Evolutionary conservation across 92 coral and sea anemone genomes (phyloP).

Genomic region (Phenganax subtilis): DNA sequence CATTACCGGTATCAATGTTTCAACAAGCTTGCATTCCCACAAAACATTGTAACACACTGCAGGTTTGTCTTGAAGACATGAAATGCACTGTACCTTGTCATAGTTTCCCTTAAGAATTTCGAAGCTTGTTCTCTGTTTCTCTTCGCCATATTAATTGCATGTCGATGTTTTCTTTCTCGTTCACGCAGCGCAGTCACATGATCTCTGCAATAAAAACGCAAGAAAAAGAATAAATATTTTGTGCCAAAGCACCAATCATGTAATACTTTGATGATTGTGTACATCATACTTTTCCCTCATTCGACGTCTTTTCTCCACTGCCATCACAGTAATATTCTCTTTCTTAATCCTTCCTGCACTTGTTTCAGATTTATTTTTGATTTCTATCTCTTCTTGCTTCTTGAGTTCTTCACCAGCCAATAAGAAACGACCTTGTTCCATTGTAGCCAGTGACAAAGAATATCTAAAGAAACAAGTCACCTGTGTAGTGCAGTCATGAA

Average conservation of each 20-base stretch:
- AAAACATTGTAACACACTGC: no score
- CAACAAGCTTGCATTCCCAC: not conserved
- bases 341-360: slow-evolving; percentile 72
- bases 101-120: slow-evolving; percentile 92
- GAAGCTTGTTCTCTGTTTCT: slow-evolving; percentile 94
- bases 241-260: not conserved
- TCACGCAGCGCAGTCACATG: slow-evolving; percentile 89
- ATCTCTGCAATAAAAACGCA: slow-evolving; percentile 51
- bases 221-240: not conserved
- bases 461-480: slow-evolving; percentile 49
- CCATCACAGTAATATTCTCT: slow-evolving; percentile 66
- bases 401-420: slow-evolving; percentile 95
- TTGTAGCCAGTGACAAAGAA: slow-evolving; percentile 90
- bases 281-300: slow-evolving; percentile 75
- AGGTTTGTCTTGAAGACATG: no score
- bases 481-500: not conserved
- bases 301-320: slow-evolving; percentile 75
- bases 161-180: slow-evolving; percentile 97
- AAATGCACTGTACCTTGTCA: slow-evolving; percentile 65
- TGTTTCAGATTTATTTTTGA: slow-evolving; percentile 76
- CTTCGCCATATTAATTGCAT: slow-evolving; percentile 88
- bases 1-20: not conserved
- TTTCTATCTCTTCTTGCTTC: slow-evolving; percentile 65
- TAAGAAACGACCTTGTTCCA: slow-evolving; percentile 90
- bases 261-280: not conserved